phyloP scores from a whole-genome alignment of 2,888 invertebrate genomes.

The Seira musarum region DNA sequence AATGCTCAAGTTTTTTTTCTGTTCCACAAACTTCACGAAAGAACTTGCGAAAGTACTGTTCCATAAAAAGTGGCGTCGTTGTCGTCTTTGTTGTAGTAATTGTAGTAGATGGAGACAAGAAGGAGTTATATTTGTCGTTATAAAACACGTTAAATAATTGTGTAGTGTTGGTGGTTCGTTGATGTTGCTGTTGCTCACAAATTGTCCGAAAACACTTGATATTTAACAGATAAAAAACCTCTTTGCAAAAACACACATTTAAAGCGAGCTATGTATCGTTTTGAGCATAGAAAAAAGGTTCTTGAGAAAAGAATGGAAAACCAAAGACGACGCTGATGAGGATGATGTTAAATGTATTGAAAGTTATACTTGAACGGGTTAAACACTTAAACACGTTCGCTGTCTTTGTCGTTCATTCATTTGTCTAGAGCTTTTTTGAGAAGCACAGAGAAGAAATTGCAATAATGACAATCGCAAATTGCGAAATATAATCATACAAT shows the following conservation, averaged over 20 bases:
- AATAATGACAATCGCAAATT: too few species aligned
- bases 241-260: not conserved
- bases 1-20: not conserved
- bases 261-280: not conserved
- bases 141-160: slow-evolving; percentile 10
- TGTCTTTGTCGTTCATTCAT: not conserved
- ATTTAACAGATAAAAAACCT: slow-evolving; percentile 1
- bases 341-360: too few species aligned
- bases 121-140: not conserved
- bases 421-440: too few species aligned
- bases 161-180: too few species aligned
- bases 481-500: not conserved
- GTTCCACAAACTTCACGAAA: not conserved
- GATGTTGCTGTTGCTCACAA: slow-evolving; percentile 10
- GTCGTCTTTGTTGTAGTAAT: too few species aligned
- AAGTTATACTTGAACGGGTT: not conserved
- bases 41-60: slow-evolving; percentile 5
- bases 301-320: not conserved
- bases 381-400: slow-evolving; percentile 1
- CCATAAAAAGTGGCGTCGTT: not conserved
- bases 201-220: slow-evolving; percentile 19
- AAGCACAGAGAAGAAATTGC: too few species aligned
- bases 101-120: not conserved
- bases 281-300: slow-evolving; percentile 14
- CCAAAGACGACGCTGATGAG: too few species aligned